Conservation (phyloP, 1,140 invertebrate genomes). For the Harlomillsia oculata region DNA sequence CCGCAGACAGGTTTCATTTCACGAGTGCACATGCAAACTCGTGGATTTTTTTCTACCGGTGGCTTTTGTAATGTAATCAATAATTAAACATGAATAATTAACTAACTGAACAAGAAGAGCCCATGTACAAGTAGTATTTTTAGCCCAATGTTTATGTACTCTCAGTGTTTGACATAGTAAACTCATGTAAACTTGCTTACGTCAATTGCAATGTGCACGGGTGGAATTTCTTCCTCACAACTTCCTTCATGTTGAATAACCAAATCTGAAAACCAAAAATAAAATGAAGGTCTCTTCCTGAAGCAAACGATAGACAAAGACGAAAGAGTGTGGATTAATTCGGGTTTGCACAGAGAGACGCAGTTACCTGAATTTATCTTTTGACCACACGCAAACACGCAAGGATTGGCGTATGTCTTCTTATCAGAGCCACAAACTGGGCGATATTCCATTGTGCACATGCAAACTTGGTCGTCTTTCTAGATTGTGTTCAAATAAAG, state of each 20-base stretch:
- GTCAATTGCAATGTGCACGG: no score
- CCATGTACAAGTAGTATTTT: not conserved
- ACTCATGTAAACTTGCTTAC: no score
- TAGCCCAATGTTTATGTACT: no score
- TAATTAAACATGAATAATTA: not conserved
- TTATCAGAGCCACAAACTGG: not conserved
- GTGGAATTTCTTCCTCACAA: not conserved
- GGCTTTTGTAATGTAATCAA: not conserved
- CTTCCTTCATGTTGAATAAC: not conserved
- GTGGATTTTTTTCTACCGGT: not conserved
- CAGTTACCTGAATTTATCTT: not conserved
- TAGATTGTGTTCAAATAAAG: no score
- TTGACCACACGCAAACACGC: not conserved
- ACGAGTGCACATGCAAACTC: not conserved
- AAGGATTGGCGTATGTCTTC: not conserved
- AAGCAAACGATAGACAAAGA: not conserved
- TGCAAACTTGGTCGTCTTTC: no score
- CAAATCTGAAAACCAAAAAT: not conserved
- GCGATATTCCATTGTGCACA: not conserved
- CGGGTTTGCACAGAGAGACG: no score
- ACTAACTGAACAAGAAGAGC: not conserved
- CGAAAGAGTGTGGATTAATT: no score
- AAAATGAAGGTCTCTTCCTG: not conserved
- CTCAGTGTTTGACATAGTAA: no score
- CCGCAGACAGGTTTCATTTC: constrained; percentile 3